Evolutionary conservation across 2,888 invertebrate genomes (phyloP), one percentile per base, ranked within the genome.

Genomic region (Ochlodes sylvanus): DNA sequence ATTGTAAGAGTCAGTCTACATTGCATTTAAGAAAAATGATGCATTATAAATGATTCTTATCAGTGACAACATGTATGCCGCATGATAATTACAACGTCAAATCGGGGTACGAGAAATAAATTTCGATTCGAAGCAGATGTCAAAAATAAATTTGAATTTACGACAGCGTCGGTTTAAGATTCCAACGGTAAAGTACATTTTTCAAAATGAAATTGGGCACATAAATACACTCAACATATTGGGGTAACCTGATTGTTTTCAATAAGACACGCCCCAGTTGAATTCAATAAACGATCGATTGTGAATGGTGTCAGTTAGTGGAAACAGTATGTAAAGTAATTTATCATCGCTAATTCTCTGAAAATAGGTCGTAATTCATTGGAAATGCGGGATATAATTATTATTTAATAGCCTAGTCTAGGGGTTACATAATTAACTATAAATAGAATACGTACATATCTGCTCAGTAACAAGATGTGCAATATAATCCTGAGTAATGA

Each of bases 1-100:
- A 34, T 15, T 27, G 44, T 52, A 32, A 58, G 15, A 52, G 42
- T 15, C 27, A 17, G 70, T 73, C 75, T 69, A 71, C 71, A 69
- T 72, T 78, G 75, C 78, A 79, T 83, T 83, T 81, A 83, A 73
- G 77, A 76, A 73, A 75, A 73, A 57, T 63, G 70, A 54, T 41
- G 63, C 44, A 56, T 52, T 21, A 52, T 54, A 54, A 68, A 55
- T 32, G 73, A 78, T 75, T 74, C 72, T 71, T 73, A 71, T 73
- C 73, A 65, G 71, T 69, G 19, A 55, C 38, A 66, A 70, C 42
- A 68, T 27, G 34, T 58, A 12, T 41, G 61, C 15, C 42, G 17
- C 19, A 19, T 41, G 21, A 56, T 64, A 69, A 72, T 42, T 65
- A 67, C 38, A 63, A 3, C 52, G 34, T 38, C 34, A 63, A 61